These are phyloP conservation scores for Eupithecia tripunctaria DNA, from an alignment of 2,888 invertebrate species.

Conservation along the genomic window DNA sequence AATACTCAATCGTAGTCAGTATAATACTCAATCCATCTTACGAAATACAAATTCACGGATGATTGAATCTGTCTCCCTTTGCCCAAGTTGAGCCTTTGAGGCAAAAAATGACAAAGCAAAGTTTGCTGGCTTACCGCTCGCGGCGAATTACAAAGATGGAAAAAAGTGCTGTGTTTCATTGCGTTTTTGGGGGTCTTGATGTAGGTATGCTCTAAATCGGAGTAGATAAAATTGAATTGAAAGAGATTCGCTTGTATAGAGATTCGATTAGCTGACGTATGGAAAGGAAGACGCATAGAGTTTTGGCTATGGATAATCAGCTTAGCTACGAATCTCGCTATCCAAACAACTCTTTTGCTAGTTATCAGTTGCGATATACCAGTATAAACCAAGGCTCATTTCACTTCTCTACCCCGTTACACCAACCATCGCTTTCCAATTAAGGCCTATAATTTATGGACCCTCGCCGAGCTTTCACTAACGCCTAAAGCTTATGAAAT, in stretches of 20 bases:
- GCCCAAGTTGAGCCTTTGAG: constrained; percentile 10
- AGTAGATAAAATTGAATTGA: background rate
- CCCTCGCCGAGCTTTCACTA: constrained; percentile 13
- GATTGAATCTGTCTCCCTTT: constrained; percentile 28
- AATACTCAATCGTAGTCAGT: too few relatives aligned
- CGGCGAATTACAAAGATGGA: background rate
- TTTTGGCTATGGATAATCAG: background rate
- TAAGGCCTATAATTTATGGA: constrained; percentile 19
- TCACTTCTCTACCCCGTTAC: constrained; percentile 3
- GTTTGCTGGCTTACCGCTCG: constrained; percentile 12
- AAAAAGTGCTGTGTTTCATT: constrained; percentile 3
- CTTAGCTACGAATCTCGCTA: background rate
- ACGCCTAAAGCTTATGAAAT: constrained; percentile 3
- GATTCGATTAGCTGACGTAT: background rate
- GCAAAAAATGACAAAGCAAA: constrained; percentile 28
- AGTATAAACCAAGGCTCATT: background rate
- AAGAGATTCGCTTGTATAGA: background rate
- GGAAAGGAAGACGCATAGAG: background rate
- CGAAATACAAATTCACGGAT: constrained; percentile 23
- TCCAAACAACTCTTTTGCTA: background rate
- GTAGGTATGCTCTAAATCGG: background rate
- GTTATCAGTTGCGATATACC: background rate
- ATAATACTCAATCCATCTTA: constrained; percentile 10
- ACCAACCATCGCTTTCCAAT: constrained; percentile 12
- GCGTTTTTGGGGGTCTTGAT: constrained; percentile 5